Conservation (phyloP, 2,888 invertebrate species). For the Mesoligia furuncula region DNA sequence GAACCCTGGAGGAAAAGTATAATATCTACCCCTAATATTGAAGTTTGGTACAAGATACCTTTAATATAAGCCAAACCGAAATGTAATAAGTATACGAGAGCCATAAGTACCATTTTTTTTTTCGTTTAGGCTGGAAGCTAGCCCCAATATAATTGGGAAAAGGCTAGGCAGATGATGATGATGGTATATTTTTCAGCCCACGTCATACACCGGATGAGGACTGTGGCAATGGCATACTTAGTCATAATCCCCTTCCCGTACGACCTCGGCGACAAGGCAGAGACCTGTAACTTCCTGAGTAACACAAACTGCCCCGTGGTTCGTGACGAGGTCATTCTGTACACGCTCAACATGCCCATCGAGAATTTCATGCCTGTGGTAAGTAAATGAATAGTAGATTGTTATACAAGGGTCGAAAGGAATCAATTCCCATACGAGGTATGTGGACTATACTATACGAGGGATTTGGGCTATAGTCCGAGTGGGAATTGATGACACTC, state of each 20-base stretch:
- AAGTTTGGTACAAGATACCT: neutral
- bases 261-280: slow-evolving; percentile 61
- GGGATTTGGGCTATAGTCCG: too few species aligned
- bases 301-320: slow-evolving; percentile 70
- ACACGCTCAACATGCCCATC: slow-evolving; percentile 17
- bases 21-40: neutral
- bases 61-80: neutral
- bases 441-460: too few species aligned
- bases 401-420: too few species aligned
- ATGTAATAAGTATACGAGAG: neutral
- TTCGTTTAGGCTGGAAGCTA: too few species aligned
- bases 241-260: slow-evolving; percentile 50
- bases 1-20: neutral
- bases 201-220: slow-evolving; percentile 68
- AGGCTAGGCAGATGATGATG: too few species aligned
- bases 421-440: too few species aligned
- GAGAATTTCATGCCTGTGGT: slow-evolving; percentile 24
- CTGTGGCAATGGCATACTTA: slow-evolving; percentile 70
- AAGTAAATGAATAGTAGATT: neutral
- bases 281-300: slow-evolving; percentile 75
- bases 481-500: too few species aligned
- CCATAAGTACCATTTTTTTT: neutral
- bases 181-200: slow-evolving; percentile 66
- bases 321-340: neutral
- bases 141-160: too few species aligned